Evolutionary conservation across 2,113 vertebrate species (phyloP), one percentile per base, ranked within the genome.

Genomic region (Typhlomys cinereus): DNA sequence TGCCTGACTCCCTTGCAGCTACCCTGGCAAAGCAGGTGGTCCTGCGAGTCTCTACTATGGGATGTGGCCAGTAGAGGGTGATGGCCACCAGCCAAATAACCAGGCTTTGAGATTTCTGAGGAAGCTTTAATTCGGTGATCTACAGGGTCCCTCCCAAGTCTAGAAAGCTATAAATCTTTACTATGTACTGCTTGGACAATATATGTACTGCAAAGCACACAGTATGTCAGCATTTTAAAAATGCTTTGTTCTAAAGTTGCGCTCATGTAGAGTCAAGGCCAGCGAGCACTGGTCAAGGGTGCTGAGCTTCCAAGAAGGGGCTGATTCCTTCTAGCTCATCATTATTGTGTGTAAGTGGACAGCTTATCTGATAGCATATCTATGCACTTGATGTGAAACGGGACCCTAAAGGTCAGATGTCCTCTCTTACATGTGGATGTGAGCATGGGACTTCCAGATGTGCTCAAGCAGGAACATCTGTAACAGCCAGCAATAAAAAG

Each of bases 161-260:
- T 69, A 75, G 84, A 13, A 66, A 61, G 67, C 11, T 59, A 0
- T 36, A 48, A 34, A 62, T 78, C 36, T 75, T 83, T 67, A 39
- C 52, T 86, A 80, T 76, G 86, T 91, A 89, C 66, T 17, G 57
- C 70, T 18, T 74, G n/a, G 20, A 20, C 14, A 90, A 85, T 81
- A 67, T 29, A 5, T 50, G 80, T 80, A 64, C 11, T 81, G 67
- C 46, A 88, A 92, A 75, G 9, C 41, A 78, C 0, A 75, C 2
- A 50, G 12, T 41, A 29, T 81, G 46, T 59, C 48, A 84, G 66
- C 61, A 48, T 39, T 62, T 41, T 48, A 70, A 74, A 83, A 54
- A 74, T 50, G 31, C 4, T 34, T 54, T 18, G 62, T 39, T 78
- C 17, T 76, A 69, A 31, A 10, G 76, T 21, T 36, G 62, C 10